Evolutionary conservation across 2,113 vertebrate species (phyloP), one percentile per base, ranked within the genome.

Genomic region (Oryzias celebensis): DNA sequence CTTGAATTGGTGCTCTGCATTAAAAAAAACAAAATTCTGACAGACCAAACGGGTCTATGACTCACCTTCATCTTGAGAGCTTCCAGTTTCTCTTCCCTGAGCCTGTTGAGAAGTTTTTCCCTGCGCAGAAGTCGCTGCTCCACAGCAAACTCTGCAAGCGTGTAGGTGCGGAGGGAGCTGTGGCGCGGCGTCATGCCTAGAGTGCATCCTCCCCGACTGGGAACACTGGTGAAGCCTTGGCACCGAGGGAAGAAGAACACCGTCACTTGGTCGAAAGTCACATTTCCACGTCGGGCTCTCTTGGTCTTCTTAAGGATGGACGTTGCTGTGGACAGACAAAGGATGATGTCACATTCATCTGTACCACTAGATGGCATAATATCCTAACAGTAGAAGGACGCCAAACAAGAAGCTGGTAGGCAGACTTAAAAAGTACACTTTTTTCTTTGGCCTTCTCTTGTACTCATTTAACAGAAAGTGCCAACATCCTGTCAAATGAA

Each of bases 171-270:
- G 58, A 90, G 91, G 26, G 85, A 75, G 18, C 89, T 93, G 87
- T 99, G 96, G 58, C 89, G 93, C 58, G 89, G 89, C 74, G 92
- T 87, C 97, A 99, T 99, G 7, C 97, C 97, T 67, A 99, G 88
- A n/a, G 95, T 96, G 51, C 96, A 98, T 55, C 96, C 97, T 0
- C 97, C 97, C 0, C 93, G 92, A 82, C 97, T 96, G 22, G 97
- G 96, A 84, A 99, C 96, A 0, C 96, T 96, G 48, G 95, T 97
- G 91, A 99, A 99, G 28, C 97, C 97, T 86, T 99, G 97, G 88
- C 97, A 98, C 73, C 96, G 93, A 1, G 93, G 93, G 86, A 99
- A 99, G 91, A 95, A 97, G 90, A 94, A 99, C 72, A 98, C 96
- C 0, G 93, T 96, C 82, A 98, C 94, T 82, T 93, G 93, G 81